Percentiles rank a stretch among this genome's conserved stretches.
Evolutionary conservation across 2,888 invertebrate species (phyloP).

Genomic region (Dendrolimus houi): DNA sequence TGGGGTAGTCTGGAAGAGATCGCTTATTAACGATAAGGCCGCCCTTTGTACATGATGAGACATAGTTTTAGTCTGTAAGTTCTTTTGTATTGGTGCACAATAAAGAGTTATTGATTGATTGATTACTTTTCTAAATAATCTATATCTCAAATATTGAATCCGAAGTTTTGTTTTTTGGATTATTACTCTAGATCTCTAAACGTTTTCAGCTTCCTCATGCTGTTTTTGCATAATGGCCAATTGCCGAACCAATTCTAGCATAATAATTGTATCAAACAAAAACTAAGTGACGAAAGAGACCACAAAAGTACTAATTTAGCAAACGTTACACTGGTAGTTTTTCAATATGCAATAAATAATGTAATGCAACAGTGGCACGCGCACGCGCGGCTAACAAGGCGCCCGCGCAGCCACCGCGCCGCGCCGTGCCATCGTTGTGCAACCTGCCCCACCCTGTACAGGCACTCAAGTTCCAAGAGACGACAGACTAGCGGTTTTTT

Average conservation of each 20-base stretch:
- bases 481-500: slow-evolving; percentile 13
- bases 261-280: slow-evolving; percentile 25
- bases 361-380: slow-evolving; percentile 64
- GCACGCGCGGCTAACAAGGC: slow-evolving; percentile 69
- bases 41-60: too few relatives aligned
- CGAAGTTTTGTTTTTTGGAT: too few relatives aligned
- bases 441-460: slow-evolving; percentile 66
- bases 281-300: slow-evolving; percentile 16
- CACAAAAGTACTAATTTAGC: slow-evolving; percentile 41
- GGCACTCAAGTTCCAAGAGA: slow-evolving; percentile 39
- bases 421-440: slow-evolving; percentile 68
- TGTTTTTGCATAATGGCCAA: slow-evolving; percentile 16
- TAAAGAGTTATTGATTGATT: too few relatives aligned
- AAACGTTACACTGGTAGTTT: slow-evolving; percentile 56
- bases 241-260: slow-evolving; percentile 14
- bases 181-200: too few relatives aligned
- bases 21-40: too few relatives aligned
- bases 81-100: too few relatives aligned
- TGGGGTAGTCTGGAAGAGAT: too few relatives aligned
- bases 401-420: slow-evolving; percentile 26
- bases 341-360: slow-evolving; percentile 75
- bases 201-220: too few relatives aligned
- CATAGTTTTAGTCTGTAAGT: too few relatives aligned
- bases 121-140: too few relatives aligned
- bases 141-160: too few relatives aligned